These are phyloP conservation scores for Drosophila niveifrons DNA, from an alignment of 2,888 invertebrate genomes.

Conservation along the genomic window DNA sequence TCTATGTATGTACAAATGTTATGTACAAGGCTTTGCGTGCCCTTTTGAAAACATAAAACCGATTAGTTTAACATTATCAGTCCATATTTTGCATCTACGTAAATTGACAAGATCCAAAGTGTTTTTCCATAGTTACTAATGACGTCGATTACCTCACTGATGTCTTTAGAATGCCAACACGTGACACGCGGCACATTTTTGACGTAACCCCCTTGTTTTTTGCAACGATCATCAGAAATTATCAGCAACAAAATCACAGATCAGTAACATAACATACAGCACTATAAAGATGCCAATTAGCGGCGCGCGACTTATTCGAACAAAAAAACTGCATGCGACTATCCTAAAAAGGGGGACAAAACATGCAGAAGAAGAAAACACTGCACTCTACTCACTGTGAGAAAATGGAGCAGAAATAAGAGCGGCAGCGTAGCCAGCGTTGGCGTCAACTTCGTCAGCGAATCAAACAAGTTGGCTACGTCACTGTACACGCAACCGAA, in stretches of 20 bases:
- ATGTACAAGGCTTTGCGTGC: neutral
- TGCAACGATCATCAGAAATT: slow-evolving; percentile 30
- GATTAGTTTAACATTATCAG: slow-evolving; percentile 23
- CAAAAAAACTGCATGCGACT: neutral
- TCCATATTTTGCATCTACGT: slow-evolving; percentile 15
- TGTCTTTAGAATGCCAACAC: slow-evolving; percentile 33
- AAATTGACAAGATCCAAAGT: slow-evolving; percentile 26
- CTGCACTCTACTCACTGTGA: slow-evolving; percentile 1
- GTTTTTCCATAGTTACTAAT: slow-evolving; percentile 28
- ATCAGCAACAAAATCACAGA: slow-evolving; percentile 45
- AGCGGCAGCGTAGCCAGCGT: slow-evolving; percentile 33
- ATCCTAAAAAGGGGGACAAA: neutral
- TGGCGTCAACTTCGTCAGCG: slow-evolving; percentile 11
- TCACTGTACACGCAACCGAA: slow-evolving; percentile 63
- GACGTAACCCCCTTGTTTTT: slow-evolving; percentile 48
- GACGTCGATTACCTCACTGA: slow-evolving; percentile 41
- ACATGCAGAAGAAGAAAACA: slow-evolving; percentile 26
- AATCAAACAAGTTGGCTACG: slow-evolving; percentile 52
- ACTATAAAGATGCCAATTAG: slow-evolving; percentile 36
- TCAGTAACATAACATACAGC: slow-evolving; percentile 31
- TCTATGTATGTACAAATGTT: neutral
- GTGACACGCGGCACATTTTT: slow-evolving; percentile 53
- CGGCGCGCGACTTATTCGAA: slow-evolving; percentile 57
- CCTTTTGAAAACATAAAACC: slow-evolving; percentile 4
- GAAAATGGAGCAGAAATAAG: slow-evolving; percentile 39